Evolutionary conservation across 2,888 invertebrate species (phyloP).

Genomic region (Lycocerus yunnanus): DNA sequence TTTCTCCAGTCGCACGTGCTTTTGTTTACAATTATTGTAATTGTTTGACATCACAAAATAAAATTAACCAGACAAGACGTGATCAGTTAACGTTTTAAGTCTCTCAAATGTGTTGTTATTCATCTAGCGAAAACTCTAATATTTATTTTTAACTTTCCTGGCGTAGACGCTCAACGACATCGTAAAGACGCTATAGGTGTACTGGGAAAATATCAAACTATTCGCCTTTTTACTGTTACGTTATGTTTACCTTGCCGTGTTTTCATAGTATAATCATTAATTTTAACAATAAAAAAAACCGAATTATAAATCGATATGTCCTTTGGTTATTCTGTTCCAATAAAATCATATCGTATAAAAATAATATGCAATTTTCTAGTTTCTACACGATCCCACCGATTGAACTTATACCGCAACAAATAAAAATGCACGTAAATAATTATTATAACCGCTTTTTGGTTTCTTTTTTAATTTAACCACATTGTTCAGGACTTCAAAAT

Average conservation of each 20-base stretch:
- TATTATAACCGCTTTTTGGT: too few relatives aligned
- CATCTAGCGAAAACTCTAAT: conserved; percentile 41
- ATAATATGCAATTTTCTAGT: too few relatives aligned
- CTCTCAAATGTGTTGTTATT: conserved; percentile 35
- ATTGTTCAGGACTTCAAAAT: too few relatives aligned
- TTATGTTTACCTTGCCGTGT: background rate
- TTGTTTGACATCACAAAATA: conserved; percentile 27
- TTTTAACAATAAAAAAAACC: background rate
- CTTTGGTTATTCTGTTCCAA: background rate
- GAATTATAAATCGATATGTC: background rate
- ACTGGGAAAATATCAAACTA: conserved; percentile 23
- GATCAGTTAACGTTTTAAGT: conserved; percentile 24
- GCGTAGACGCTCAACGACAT: conserved; percentile 43
- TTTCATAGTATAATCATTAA: background rate
- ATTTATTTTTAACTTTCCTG: conserved; percentile 49
- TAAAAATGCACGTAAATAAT: too few relatives aligned
- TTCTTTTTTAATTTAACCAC: too few relatives aligned
- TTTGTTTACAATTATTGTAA: conserved; percentile 25
- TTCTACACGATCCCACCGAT: too few relatives aligned
- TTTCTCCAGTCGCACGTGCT: conserved; percentile 16
- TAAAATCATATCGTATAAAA: too few relatives aligned
- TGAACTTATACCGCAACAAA: too few relatives aligned
- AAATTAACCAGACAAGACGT: conserved; percentile 25
- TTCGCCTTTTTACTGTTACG: background rate
- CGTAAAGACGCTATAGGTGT: conserved; percentile 40